Base-by-base conservation (phyloP, 1,140 invertebrate genomes). In the Leptestheria dahalacensis region DNA sequence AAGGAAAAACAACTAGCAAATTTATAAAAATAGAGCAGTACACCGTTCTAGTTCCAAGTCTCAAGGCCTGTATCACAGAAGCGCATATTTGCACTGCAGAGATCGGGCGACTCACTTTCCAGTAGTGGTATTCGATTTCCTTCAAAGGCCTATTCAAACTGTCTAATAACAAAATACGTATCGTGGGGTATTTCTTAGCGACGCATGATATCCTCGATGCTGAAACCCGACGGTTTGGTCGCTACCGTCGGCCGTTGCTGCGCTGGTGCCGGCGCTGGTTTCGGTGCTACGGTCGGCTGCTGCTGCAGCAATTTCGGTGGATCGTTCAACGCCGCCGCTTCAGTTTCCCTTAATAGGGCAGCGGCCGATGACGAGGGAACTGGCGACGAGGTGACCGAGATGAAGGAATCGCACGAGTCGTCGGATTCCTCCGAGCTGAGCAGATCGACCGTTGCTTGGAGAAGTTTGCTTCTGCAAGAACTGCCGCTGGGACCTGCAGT, bases 161-260 rank as follows among this genome's bases (percentile, higher is more conserved):
- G n/a, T n/a, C n/a, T n/a, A n/a, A n/a, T n/a, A n/a, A n/a, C n/a
- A n/a, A n/a, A n/a, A n/a, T n/a, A n/a, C n/a, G 33, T 41, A 41
- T 41, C 15, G 33, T 41, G 6, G 33, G 33, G 6, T 9, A 41
- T 15, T 6, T 41, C 48, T 62, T 50, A 62, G 24, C 54, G 53
- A 48, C 61, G 53, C 61, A 62, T 62, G 25, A 62, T 62, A 28
- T 62, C 61, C 54, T 62, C 61, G 26, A 62, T 62, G 20, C 51
- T 57, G 28, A 62, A 62, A 12, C 61, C 61, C 1, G 54, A 62
- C 6, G 58, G 58, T 18, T 55, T 21, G n/a, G 52, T 20, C 51
- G 33, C 33, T 9, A 9, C 15, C 33, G 48, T 24, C 15, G 53
- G 61, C 23, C 48, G 58, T 21, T 21, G n/a, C 18, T 33, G 18